These are phyloP conservation scores for Sarcophaga caerulescens DNA, from an alignment of 2,888 invertebrate species.

Conservation along the genomic window DNA sequence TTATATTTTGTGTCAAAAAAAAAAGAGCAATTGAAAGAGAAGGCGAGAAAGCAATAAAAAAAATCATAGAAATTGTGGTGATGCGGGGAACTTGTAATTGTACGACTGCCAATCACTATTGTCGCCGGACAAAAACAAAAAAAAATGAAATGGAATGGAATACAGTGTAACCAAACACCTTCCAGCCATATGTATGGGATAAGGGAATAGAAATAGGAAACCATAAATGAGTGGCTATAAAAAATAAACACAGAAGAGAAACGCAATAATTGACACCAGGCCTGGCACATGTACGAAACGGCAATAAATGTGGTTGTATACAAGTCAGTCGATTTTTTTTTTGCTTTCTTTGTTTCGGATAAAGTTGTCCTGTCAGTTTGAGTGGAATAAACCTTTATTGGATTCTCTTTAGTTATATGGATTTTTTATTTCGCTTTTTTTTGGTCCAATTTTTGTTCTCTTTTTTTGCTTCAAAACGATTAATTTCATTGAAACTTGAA, in stretches of 20 bases:
- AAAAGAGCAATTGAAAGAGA: too few species aligned
- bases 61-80: too few species aligned
- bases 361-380: constrained; percentile 64
- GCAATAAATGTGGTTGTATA: too few species aligned
- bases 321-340: neutral
- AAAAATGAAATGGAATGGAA: too few species aligned
- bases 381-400: constrained; percentile 68
- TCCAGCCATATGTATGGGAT: constrained; percentile 1
- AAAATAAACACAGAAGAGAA: too few species aligned
- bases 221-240: constrained; percentile 20
- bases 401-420: constrained; percentile 55
- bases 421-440: constrained; percentile 21
- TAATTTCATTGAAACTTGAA: constrained; percentile 66
- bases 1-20: too few species aligned
- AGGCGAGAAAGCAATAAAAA: too few species aligned
- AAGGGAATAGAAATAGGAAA: constrained; percentile 4
- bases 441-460: constrained; percentile 1
- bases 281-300: too few species aligned
- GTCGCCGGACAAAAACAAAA: too few species aligned
- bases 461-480: constrained; percentile 54
- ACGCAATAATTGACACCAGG: too few species aligned
- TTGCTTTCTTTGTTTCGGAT: constrained; percentile 25
- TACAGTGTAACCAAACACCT: constrained; percentile 44
- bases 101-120: too few species aligned
- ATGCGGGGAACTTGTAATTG: too few species aligned